These are phyloP conservation scores for Callionymus lyra DNA, from an alignment of 2,113 vertebrate species.

Conservation along the genomic window DNA sequence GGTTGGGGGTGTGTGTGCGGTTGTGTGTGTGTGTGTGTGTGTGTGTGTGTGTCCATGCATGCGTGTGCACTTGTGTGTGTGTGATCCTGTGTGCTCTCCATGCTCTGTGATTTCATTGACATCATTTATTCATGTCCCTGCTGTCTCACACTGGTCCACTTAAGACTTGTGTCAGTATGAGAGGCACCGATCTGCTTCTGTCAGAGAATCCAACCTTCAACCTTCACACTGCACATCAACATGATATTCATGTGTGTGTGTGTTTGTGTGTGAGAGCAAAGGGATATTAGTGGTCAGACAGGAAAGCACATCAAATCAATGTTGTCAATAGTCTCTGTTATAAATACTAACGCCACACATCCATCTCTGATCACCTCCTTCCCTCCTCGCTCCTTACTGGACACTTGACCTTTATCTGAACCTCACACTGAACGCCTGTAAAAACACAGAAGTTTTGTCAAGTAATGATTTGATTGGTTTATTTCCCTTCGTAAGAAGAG, in stretches of 20 bases:
- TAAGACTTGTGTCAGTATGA: slow-evolving; percentile 31
- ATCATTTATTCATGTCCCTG: slow-evolving; percentile 47
- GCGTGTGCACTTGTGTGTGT: not conserved
- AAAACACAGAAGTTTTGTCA: slow-evolving; percentile 13
- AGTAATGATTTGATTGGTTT: no score
- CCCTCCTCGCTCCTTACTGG: not conserved
- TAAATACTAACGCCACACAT: slow-evolving; percentile 10
- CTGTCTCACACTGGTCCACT: slow-evolving; percentile 32
- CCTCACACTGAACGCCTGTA: no score
- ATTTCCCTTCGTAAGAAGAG: no score
- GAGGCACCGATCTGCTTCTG: slow-evolving; percentile 26
- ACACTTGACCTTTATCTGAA: slow-evolving; percentile 17
- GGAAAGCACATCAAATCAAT: slow-evolving; percentile 21
- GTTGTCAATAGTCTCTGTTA: slow-evolving; percentile 8
- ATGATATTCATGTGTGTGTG: not conserved
- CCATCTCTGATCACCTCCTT: slow-evolving; percentile 9
- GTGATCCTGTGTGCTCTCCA: not conserved
- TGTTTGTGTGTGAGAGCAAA: no score
- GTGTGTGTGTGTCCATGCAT: no score
- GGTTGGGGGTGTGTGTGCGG: no score
- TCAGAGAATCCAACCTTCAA: no score
- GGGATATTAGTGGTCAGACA: no score
- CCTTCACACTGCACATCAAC: not conserved
- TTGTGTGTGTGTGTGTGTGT: no score
- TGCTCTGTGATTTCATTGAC: slow-evolving; percentile 27